Evolutionary conservation across 2,797 vertebrate species (phyloP).

Genomic region (Psittacula derbiana): DNA sequence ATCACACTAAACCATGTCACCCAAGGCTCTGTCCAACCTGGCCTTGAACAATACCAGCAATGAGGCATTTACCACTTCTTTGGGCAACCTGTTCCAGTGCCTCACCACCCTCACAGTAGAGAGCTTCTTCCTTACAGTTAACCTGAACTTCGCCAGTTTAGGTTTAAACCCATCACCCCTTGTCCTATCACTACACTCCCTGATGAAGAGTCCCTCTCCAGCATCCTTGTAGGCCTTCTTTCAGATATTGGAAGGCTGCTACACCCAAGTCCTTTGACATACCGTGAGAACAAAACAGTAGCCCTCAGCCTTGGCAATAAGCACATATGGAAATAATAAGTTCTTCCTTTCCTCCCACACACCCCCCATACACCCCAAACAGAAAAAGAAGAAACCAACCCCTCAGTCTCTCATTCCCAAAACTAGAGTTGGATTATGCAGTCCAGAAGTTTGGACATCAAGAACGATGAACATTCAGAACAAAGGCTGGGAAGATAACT

Average conservation of each 20-base stretch:
- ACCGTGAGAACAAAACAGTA: neutral
- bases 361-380: neutral
- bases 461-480: neutral
- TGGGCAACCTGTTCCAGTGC: neutral
- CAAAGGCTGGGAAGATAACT: slow-evolving; percentile 11
- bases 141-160: neutral
- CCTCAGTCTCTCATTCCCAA: neutral
- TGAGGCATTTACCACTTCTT: neutral
- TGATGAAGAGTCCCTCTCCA: neutral
- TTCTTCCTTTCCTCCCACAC: neutral
- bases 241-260: neutral
- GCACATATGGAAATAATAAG: neutral
- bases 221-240: neutral
- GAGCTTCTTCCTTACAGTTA: neutral
- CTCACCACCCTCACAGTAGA: neutral
- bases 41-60: neutral
- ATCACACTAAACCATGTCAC: neutral
- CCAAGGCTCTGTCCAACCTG: neutral
- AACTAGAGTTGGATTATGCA: neutral
- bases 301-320: neutral
- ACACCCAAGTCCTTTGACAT: neutral
- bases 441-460: neutral
- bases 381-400: neutral
- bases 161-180: neutral
- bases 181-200: neutral